Base-by-base conservation (phyloP, 2,797 vertebrate genomes). In the Hipposideros larvatus region DNA sequence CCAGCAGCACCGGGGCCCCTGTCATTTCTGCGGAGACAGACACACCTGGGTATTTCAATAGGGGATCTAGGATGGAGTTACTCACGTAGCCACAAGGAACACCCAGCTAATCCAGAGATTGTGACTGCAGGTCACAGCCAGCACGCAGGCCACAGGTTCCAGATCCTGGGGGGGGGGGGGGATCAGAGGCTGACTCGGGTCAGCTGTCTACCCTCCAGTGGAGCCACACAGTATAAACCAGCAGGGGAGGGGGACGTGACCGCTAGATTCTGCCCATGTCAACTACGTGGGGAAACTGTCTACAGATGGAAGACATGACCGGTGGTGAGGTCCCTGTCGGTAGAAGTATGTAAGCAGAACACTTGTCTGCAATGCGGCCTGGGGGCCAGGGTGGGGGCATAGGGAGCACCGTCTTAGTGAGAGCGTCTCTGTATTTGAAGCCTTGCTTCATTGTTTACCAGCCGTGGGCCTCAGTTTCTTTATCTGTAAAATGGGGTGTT, bases 1-100 rank as follows among this genome's bases (percentile, higher is more conserved):
- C 37, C 34, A 0, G 24, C 6, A 3, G 15, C 6, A 0, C 59
- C 19, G 0, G 11, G 8, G 18, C 6, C 48, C n/a, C 78, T 19
- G 15, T 73, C 19, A 0, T 7, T 63, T 75, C 43, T 73, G 70
- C 88, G 43, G 59, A 61, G 34, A 73, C 31, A n/a, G 55, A 46
- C 55, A 18, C 24, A 19, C 22, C 7, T 31, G 74, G 46, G 19
- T 71, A 37, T 79, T 68, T 91, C 16, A 16, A 19, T 31, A 53
- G 65, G 59, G 55, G 19, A 34, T 68, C 75, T 18, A 9, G 37
- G 6, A 0, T 57, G 28, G 22, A 51, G 10, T 11, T 6, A 24
- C 1, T 41, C 43, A 13, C 18, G 51, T 14, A 46, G 66, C 63
- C 28, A 24, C 14, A 24, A 37, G 55, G 46, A 65, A 18, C 26